Percentiles rank a stretch among this genome's conserved stretches.
These are phyloP conservation scores for Porites australiensis DNA, from an alignment of 64 coral and sea anemone genomes.

Conservation along the genomic window DNA sequence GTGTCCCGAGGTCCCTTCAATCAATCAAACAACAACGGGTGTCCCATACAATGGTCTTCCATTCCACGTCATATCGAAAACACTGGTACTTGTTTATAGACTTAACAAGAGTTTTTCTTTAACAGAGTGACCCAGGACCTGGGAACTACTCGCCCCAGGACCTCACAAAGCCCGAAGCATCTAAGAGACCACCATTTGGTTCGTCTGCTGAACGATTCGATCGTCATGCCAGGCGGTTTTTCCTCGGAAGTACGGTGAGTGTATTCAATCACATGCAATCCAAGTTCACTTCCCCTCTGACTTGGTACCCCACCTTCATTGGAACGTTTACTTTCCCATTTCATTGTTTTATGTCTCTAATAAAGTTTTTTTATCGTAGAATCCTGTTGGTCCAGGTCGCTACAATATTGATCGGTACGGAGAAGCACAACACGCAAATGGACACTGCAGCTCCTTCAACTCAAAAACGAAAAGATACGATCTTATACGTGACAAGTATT, in stretches of 20 bases:
- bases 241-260: slow-evolving; percentile 92
- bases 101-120: background rate
- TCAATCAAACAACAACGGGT: no score
- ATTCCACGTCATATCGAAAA: no score
- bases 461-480: slow-evolving; percentile 91
- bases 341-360: no score
- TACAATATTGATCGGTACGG: slow-evolving; percentile 86
- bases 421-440: slow-evolving; percentile 91
- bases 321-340: no score
- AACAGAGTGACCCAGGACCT: slow-evolving; percentile 82
- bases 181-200: slow-evolving; percentile 84
- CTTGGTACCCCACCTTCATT: background rate
- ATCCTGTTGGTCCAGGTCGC: slow-evolving; percentile 96
- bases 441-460: slow-evolving; percentile 87
- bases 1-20: no score
- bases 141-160: slow-evolving; percentile 76
- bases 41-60: no score
- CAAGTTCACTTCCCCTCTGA: background rate
- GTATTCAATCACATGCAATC: background rate
- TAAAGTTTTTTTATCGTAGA: slow-evolving; percentile 42
- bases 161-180: slow-evolving; percentile 79
- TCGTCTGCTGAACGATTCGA: slow-evolving; percentile 94
- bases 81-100: no score
- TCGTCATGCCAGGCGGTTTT: slow-evolving; percentile 88
- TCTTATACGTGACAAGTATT: slow-evolving; percentile 90